Conservation (phyloP, 2,888 invertebrate genomes). For the Anthophora plumipes region DNA sequence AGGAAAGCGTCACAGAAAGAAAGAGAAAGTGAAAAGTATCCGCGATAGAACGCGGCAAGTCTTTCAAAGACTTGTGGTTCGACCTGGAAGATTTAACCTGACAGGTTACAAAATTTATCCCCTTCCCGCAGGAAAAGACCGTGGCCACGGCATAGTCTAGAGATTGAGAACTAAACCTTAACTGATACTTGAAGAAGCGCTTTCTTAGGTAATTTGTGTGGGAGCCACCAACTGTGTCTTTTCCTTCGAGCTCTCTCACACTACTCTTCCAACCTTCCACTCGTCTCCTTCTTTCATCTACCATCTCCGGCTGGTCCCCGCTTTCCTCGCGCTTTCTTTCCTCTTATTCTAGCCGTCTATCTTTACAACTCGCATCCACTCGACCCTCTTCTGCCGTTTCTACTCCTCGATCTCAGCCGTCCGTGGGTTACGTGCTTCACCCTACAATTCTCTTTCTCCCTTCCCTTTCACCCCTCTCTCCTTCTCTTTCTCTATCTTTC, state of each 20-base stretch:
- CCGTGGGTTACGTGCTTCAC: slow-evolving; percentile 43
- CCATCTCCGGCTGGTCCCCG: neutral
- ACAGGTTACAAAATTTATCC: slow-evolving; percentile 75
- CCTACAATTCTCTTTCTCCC: slow-evolving; percentile 17
- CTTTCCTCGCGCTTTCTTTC: slow-evolving; percentile 33
- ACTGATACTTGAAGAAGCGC: slow-evolving; percentile 77
- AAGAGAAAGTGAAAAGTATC: neutral
- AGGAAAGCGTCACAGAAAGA: neutral
- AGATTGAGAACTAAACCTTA: slow-evolving; percentile 77
- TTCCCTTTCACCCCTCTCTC: slow-evolving; percentile 7
- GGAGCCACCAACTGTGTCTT: slow-evolving; percentile 76
- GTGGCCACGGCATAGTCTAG: slow-evolving; percentile 47
- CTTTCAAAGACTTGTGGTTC: slow-evolving; percentile 65
- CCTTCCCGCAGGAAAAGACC: slow-evolving; percentile 38
- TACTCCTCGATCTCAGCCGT: slow-evolving; percentile 47
- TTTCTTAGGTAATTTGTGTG: slow-evolving; percentile 79
- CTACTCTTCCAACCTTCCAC: slow-evolving; percentile 10
- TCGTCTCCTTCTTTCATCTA: slow-evolving; percentile 8
- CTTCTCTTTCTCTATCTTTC: slow-evolving; percentile 24
- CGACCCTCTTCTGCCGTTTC: slow-evolving; percentile 58
- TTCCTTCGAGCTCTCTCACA: slow-evolving; percentile 46
- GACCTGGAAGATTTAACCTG: slow-evolving; percentile 68
- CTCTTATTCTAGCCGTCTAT: slow-evolving; percentile 50
- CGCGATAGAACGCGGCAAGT: slow-evolving; percentile 53
- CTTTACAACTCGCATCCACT: slow-evolving; percentile 59